Evolutionary conservation across 2,888 invertebrate genomes (phyloP).

Genomic region (Ormyrus pomaceus): DNA sequence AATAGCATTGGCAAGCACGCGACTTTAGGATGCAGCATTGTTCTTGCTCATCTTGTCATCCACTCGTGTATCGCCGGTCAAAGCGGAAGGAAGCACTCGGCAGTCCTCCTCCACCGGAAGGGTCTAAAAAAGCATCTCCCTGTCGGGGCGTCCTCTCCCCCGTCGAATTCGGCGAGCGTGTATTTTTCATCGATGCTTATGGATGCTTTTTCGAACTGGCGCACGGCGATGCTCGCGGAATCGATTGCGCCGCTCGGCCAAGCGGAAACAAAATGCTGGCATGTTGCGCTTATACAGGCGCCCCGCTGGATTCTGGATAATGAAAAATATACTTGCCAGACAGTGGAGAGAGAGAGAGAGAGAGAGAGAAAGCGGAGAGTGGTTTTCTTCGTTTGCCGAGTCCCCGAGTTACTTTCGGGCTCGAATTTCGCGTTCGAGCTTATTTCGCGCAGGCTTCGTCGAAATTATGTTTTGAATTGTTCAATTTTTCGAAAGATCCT

Average conservation of each 20-base stretch:
- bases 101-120: background rate
- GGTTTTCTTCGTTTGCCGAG: slow-evolving; percentile 1
- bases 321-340: slow-evolving; percentile 43
- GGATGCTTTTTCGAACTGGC: slow-evolving; percentile 16
- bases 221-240: slow-evolving; percentile 2
- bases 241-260: slow-evolving; percentile 22
- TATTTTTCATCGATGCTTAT: slow-evolving; percentile 26
- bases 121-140: too few species aligned
- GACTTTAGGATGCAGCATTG: too few species aligned
- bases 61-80: slow-evolving; percentile 4
- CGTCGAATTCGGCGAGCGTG: background rate
- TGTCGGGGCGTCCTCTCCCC: background rate
- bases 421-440: too few species aligned
- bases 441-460: too few species aligned
- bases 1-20: too few species aligned
- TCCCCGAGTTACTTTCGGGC: too few species aligned
- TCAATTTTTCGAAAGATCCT: too few species aligned
- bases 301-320: slow-evolving; percentile 31
- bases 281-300: background rate
- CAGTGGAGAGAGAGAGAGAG: slow-evolving; percentile 8
- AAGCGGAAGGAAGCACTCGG: slow-evolving; percentile 9
- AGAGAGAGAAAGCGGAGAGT: too few species aligned
- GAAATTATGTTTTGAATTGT: too few species aligned
- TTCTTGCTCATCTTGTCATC: too few species aligned
- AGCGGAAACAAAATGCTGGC: slow-evolving; percentile 31